Conservation (phyloP, 2,113 vertebrate species). For the Stercorarius parasiticus region DNA sequence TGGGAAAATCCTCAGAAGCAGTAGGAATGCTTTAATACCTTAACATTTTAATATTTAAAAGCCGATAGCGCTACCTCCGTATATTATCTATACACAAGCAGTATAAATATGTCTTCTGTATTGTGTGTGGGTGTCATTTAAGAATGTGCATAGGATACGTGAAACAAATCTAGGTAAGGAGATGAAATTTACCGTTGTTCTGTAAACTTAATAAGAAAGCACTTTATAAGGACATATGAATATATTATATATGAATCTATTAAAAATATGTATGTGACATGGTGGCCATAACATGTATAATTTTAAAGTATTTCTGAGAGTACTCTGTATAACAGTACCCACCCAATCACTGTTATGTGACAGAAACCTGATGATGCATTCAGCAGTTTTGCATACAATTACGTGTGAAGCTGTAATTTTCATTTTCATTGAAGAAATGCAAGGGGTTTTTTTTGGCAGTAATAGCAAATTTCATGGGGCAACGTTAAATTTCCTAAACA, state of each 20-base stretch:
- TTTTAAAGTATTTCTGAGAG: background rate
- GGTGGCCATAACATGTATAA: background rate
- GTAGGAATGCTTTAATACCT: background rate
- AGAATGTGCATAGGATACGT: background rate
- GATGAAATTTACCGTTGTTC: background rate
- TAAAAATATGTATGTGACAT: background rate
- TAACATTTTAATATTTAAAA: background rate
- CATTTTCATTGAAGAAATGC: conserved; percentile 12
- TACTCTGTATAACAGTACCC: background rate
- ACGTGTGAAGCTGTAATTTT: background rate
- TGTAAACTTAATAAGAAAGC: background rate
- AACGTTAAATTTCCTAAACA: conserved; percentile 9
- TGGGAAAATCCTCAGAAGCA: background rate
- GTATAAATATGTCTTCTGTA: background rate
- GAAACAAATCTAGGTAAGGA: background rate
- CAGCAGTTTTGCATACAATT: background rate
- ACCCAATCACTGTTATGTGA: background rate
- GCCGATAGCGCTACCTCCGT: background rate
- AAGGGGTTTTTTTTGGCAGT: background rate
- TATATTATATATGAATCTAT: background rate
- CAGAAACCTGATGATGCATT: background rate
- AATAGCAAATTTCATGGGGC: background rate
- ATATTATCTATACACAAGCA: background rate
- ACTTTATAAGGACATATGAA: background rate
- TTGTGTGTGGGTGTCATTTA: background rate